phyloP scores from a whole-genome alignment of 1,140 invertebrate species.

The Brevipalpus yothersi region DNA sequence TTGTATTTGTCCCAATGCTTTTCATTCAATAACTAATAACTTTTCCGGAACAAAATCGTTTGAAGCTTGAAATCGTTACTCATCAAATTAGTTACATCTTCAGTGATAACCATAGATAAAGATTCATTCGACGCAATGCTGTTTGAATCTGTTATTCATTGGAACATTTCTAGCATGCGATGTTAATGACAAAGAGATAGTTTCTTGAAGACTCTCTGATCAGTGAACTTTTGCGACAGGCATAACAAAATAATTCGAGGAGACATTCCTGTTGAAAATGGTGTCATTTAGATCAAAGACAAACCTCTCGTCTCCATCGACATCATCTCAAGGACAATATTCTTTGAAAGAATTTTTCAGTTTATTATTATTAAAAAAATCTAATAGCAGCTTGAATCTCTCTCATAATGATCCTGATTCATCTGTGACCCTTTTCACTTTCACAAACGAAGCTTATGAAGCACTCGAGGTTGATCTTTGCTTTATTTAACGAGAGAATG shows the following conservation, averaged over 20 bases:
- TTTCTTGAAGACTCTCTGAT: no score
- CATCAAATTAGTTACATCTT: no score
- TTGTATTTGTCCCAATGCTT: no score
- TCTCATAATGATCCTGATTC: constrained; percentile 17
- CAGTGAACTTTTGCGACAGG: constrained; percentile 51
- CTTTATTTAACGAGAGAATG: background rate
- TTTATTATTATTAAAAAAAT: constrained; percentile 17
- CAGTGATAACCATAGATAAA: no score
- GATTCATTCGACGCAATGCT: no score
- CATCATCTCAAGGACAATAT: constrained; percentile 30
- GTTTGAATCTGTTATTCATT: no score
- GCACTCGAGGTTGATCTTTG: background rate
- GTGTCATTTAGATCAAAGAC: constrained; percentile 70
- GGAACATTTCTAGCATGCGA: no score
- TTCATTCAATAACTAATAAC: no score
- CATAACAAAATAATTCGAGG: constrained; percentile 57
- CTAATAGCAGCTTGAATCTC: constrained; percentile 31
- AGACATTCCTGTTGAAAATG: constrained; percentile 74
- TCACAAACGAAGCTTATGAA: constrained; percentile 45
- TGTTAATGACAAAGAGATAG: no score
- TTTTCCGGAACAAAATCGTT: no score
- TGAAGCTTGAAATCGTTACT: no score
- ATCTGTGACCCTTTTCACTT: constrained; percentile 48
- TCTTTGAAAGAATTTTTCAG: constrained; percentile 15
- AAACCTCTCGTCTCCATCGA: constrained; percentile 69